These are phyloP conservation scores for Alosa sapidissima DNA, from an alignment of 2,797 vertebrate species.

Conservation along the genomic window DNA sequence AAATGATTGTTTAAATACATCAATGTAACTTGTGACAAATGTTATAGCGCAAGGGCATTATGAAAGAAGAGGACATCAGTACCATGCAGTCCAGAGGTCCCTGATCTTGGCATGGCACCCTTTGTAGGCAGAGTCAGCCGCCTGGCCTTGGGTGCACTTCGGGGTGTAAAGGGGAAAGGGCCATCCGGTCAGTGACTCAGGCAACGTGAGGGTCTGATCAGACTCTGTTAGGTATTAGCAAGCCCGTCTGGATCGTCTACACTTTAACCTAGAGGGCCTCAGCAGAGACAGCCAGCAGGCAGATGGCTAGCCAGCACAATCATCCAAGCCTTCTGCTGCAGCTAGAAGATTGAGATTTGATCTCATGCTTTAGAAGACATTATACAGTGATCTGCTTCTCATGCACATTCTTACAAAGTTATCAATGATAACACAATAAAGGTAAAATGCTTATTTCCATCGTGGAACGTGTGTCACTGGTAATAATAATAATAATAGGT, in stretches of 20 bases:
- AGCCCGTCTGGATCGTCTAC: not conserved
- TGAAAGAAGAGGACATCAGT: not conserved
- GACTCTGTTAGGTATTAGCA: not conserved
- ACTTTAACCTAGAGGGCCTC: not conserved
- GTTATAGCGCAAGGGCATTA: not conserved
- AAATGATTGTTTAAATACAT: too few relatives aligned
- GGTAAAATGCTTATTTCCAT: too few relatives aligned
- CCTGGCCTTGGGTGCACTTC: not conserved
- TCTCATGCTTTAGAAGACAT: too few relatives aligned
- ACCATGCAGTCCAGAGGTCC: not conserved
- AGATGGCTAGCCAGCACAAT: not conserved
- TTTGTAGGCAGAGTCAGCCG: not conserved
- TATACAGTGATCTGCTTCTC: too few relatives aligned
- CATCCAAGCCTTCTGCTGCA: not conserved
- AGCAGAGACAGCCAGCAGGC: not conserved
- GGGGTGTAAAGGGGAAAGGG: not conserved
- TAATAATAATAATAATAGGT: too few relatives aligned
- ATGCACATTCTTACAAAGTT: too few relatives aligned
- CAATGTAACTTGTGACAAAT: too few relatives aligned
- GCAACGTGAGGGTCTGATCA: not conserved
- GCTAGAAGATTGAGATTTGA: too few relatives aligned
- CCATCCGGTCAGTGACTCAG: slow-evolving; percentile 7
- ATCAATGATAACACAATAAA: too few relatives aligned
- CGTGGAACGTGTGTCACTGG: not conserved
- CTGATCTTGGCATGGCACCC: not conserved